Evolutionary conservation across 2,888 invertebrate genomes (phyloP), one percentile per base, ranked within the genome.

Genomic region (Luffia ferchaultella): DNA sequence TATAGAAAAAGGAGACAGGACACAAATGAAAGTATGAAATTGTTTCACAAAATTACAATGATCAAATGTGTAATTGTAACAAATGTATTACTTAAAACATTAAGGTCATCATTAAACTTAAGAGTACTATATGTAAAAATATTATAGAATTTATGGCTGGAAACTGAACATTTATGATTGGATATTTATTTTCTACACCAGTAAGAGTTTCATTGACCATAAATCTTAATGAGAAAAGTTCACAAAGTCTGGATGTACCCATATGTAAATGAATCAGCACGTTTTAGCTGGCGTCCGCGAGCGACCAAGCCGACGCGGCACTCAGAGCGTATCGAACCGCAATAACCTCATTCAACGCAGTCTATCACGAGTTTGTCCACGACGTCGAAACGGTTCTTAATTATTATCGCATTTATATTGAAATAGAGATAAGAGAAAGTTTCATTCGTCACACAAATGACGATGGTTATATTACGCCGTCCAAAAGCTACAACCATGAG

Each of bases 211-310:
- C n/a, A n/a, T n/a, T n/a, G n/a, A n/a, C n/a, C n/a, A n/a, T 30
- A 30, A 30, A 30, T 7, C 12, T 30, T 7, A 30, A 3, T 30
- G 30, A 3, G 30, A 30, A 30, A 30, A 30, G 12, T 30, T 7
- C 12, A 12, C 12, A 12, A 30, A 12, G 12, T 7, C 3, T 30
- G 30, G 12, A 30, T 12, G 62, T 68, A 66, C 70, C 73, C 68
- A 65, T 76, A 78, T 78, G 77, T 67, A 76, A 82, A 83, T 83
- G 82, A 83, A 73, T 83, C 82, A 77, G 83, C 83, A 82, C 74
- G 77, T 80, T 82, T 78, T 61, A 61, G 56, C 58, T 72, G 65
- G 65, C 68, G 69, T 74, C 72, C 67, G 72, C 72, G 72, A 76
- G 60, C 71, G 62, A 63, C 69, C 82, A 72, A 83, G 63, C 69